Base-by-base conservation (phyloP, 2,797 vertebrate genomes). In the Clarias fuscus region DNA sequence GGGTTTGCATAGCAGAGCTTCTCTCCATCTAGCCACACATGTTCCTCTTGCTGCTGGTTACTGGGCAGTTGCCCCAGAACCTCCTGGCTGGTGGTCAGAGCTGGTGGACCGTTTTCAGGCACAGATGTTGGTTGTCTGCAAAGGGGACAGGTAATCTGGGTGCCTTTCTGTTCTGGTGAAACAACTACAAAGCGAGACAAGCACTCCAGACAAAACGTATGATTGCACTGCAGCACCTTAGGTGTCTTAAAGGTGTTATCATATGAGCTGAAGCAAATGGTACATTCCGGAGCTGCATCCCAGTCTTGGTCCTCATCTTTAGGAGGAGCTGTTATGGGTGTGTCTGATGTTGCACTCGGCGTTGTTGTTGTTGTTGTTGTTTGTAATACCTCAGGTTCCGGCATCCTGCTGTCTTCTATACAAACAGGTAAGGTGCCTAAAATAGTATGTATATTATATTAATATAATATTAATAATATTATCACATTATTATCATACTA, bases 221-320 rank as follows among this genome's bases (percentile, higher is more conserved):
- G 96, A 0, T 93, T 93, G 85, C 96, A 97, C 8, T 93, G 92
- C 8, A 97, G 94, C 80, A 96, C 86, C 64, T 97, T 97, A 56
- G 96, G 96, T 0, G 95, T 96, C 90, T 96, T 97, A 92, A 96
- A 97, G 84, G 92, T 88, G 88, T 97, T 97, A 93, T 97, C 95
- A 0, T 96, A 97, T 79, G 92, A 90, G 8, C 92, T 95, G 93
- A 96, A 97, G 91, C 96, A 97, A 88, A 97, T 96, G 89, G 96
- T 95, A 80, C 96, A 97, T 77, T 97, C 96, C 0, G 96, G 92
- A 0, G 92, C 94, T 22, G 22, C 27, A 0, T 94, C 95, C 15
- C 93, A 43, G 0, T 89, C 93, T n/a, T 89, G 92, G 0, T 94
- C 94, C 85, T 86, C 84, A 76, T 90, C 84, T 80, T 73, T 43